Base-by-base conservation (phyloP, 2,797 vertebrate species). In the Orientallactaga sibirica region DNA sequence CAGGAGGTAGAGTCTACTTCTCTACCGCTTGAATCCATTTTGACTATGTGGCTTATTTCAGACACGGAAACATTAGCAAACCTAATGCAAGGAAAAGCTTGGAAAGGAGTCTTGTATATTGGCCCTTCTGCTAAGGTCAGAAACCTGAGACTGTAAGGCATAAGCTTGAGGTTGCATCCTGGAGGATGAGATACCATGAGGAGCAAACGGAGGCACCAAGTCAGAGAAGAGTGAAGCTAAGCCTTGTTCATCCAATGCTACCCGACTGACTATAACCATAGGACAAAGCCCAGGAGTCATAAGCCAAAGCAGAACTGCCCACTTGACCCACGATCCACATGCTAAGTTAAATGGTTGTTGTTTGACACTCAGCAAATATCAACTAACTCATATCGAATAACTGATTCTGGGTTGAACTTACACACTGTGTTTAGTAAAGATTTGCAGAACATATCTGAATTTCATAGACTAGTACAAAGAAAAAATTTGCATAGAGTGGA, bases 341-440 rank as follows among this genome's bases (percentile, higher is more conserved):
- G 14, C 43, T 71, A 74, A 80, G 52, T 90, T 76, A 86, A 95
- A 52, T 78, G 10, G 27, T 74, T 62, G 33, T 76, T 75, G n/a
- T 75, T 90, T 75, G 22, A 64, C 64, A 67, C 37, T 16, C 43
- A 78, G 7, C 18, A 20, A 79, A 95, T 81, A 33, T 33, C 73
- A 86, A 43, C n/a, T 79, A 82, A 90, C 62, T 86, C 87, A 94
- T 75, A 16, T 48, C 8, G 33, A 94, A 70, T 86, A 92, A 68
- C 9, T 61, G 33, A 43, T 20, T 12, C 9, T 68, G 9, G 71
- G 20, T 81, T 92, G 78, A 91, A 91, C 22, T 87, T 41, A 80
- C n/a, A 75, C 43, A 77, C 7, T 48, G 27, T 90, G 4, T 33
- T 97, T 70, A 66, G 70, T 43, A 37, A 81, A 92, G 48, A 74